Conservation (phyloP, 2,797 vertebrate species). For the Paramormyrops hopkinsi region DNA sequence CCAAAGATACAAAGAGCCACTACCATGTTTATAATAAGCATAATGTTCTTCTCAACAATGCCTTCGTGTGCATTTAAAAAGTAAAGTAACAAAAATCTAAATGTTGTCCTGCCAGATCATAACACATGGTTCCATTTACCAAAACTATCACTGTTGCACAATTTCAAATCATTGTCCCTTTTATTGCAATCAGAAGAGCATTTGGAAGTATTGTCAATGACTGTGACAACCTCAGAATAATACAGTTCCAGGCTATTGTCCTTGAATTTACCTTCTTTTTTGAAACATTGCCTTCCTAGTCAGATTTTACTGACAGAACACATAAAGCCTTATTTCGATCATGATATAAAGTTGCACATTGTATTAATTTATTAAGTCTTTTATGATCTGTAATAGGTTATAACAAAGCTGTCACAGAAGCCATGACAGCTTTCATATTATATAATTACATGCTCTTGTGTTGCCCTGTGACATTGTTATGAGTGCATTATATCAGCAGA, state of each 20-base stretch:
- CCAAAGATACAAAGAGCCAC: background rate
- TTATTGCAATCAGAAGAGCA: background rate
- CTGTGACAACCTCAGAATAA: background rate
- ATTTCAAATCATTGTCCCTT: background rate
- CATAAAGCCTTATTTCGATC: background rate
- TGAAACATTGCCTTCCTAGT: background rate
- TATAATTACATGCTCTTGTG: background rate
- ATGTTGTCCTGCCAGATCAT: background rate
- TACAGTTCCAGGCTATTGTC: background rate
- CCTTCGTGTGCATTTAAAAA: background rate
- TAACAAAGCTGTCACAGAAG: background rate
- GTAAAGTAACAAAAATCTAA: background rate
- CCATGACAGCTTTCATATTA: background rate
- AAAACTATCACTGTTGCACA: background rate
- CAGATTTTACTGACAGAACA: background rate
- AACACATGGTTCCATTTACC: background rate
- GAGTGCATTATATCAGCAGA: background rate
- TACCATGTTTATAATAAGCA: background rate
- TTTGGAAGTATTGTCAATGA: background rate
- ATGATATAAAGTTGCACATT: background rate
- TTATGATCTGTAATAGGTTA: background rate
- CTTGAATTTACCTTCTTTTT: background rate
- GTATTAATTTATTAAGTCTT: background rate
- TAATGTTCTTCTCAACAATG: constrained; percentile 32
- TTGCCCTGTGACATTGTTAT: background rate